Conservation (phyloP, 2,888 invertebrate species). For the Volucella zonaria region DNA sequence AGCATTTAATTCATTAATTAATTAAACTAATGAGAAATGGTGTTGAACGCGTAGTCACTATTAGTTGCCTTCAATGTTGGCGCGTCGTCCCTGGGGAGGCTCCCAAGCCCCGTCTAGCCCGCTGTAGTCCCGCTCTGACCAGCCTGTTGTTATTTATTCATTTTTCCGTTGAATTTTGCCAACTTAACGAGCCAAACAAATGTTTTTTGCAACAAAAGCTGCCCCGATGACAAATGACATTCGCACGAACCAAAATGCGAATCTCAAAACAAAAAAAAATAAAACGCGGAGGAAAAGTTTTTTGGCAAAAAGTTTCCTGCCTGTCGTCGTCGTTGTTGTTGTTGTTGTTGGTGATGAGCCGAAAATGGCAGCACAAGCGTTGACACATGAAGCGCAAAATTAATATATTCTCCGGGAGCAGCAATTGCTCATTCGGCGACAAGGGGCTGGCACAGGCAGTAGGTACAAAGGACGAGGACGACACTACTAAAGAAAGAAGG, state of each 20-base stretch:
- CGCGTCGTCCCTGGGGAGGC: background rate
- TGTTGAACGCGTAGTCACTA: slow-evolving; percentile 67
- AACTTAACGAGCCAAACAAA: slow-evolving; percentile 66
- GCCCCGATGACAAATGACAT: slow-evolving; percentile 66
- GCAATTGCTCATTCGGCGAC: slow-evolving; percentile 58
- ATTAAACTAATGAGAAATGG: slow-evolving; percentile 73
- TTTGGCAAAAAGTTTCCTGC: slow-evolving; percentile 34
- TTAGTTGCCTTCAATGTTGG: slow-evolving; percentile 39
- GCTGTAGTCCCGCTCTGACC: background rate
- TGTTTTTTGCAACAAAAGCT: slow-evolving; percentile 67
- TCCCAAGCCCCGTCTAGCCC: background rate
- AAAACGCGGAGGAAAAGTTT: slow-evolving; percentile 29
- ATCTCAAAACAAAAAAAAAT: slow-evolving; percentile 27
- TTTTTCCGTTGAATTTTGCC: slow-evolving; percentile 46
- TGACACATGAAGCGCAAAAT: slow-evolving; percentile 69
- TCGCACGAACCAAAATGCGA: slow-evolving; percentile 39
- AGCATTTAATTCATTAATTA: slow-evolving; percentile 73
- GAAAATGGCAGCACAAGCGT: slow-evolving; percentile 13
- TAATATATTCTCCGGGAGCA: slow-evolving; percentile 68
- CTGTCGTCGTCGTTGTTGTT: background rate
- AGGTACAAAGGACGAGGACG: too few species aligned
- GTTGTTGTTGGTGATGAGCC: background rate
- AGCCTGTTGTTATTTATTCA: slow-evolving; percentile 17
- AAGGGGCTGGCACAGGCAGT: background rate
- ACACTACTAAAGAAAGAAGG: background rate